Evolutionary conservation across 2,113 vertebrate species (phyloP).

Genomic region (Nematolebias whitei): DNA sequence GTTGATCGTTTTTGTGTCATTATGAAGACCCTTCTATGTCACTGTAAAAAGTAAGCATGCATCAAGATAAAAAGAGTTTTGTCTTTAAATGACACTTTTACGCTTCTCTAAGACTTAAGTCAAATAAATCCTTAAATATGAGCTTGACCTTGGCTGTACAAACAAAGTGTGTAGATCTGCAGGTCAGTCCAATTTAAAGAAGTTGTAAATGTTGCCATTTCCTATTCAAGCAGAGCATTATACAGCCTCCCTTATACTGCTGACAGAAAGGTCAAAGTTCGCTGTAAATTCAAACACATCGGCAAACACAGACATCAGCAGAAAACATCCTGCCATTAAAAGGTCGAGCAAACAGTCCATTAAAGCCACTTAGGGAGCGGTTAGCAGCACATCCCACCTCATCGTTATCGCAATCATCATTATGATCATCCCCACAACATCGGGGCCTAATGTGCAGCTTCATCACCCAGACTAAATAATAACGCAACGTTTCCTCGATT

Average conservation of each 20-base stretch:
- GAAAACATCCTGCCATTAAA: background rate
- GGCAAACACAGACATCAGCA: background rate
- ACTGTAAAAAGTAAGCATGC: background rate
- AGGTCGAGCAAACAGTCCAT: slow-evolving; percentile 26
- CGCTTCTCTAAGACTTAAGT: background rate
- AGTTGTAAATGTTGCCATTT: too few relatives aligned
- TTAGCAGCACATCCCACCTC: slow-evolving; percentile 18
- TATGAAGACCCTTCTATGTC: background rate
- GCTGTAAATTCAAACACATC: background rate
- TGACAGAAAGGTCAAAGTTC: background rate
- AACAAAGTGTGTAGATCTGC: too few relatives aligned
- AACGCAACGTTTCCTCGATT: background rate
- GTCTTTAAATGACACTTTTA: background rate
- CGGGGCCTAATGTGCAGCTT: slow-evolving; percentile 2
- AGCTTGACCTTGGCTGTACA: background rate
- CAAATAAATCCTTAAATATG: background rate
- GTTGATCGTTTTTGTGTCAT: background rate
- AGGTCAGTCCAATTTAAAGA: too few relatives aligned
- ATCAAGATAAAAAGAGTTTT: background rate
- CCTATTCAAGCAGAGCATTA: background rate
- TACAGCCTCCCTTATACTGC: background rate
- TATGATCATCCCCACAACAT: slow-evolving; percentile 11
- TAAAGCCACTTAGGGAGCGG: slow-evolving; percentile 19
- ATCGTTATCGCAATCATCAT: slow-evolving; percentile 8
- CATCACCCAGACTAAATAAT: background rate